A percentile compares a stretch with the other conserved stretches of the same genome.
Conservation (phyloP, 2,113 vertebrate species). For the Scophthalmus maximus region DNA sequence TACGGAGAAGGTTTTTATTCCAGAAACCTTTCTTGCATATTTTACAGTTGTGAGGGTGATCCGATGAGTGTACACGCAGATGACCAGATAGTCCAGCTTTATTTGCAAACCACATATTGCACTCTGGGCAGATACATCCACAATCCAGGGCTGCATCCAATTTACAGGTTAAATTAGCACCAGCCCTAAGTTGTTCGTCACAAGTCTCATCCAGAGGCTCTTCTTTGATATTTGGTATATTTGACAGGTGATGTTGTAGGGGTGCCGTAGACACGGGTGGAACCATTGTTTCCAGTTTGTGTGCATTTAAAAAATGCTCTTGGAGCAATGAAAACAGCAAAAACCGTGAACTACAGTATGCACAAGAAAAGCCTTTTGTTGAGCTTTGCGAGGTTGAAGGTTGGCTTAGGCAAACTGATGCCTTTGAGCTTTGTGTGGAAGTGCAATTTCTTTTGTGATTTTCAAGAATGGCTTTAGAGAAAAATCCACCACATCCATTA, state of each 20-base stretch:
- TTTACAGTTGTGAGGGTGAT: conserved; percentile 64
- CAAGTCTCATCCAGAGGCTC: conserved; percentile 67
- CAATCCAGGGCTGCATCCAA: conserved; percentile 4
- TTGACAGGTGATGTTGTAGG: conserved; percentile 71
- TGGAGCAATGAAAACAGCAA: conserved; percentile 84
- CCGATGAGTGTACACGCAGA: conserved; percentile 65
- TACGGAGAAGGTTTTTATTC: conserved; percentile 70
- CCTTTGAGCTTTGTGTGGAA: conserved; percentile 11
- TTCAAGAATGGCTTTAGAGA: conserved; percentile 49
- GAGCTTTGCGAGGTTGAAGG: conserved; percentile 21
- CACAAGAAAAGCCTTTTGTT: conserved; percentile 81
- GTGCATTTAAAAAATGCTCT: conserved; percentile 80
- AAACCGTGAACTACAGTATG: conserved; percentile 79
- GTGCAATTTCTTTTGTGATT: conserved; percentile 65
- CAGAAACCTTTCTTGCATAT: conserved; percentile 77
- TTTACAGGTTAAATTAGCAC: conserved; percentile 26
- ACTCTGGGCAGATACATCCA: conserved; percentile 65
- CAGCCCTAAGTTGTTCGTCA: conserved; percentile 28
- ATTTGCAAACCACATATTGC: conserved; percentile 66
- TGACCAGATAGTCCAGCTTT: conserved; percentile 73
- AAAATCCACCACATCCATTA: conserved; percentile 75
- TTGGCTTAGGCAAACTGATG: conserved; percentile 20
- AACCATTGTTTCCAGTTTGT: conserved; percentile 69
- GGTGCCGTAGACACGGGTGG: conserved; percentile 46
- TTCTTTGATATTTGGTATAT: conserved; percentile 68